A percentile compares a stretch with the other conserved stretches of the same genome.
Conservation (phyloP, 1,140 invertebrate genomes). For the Anastrepha obliqua region DNA sequence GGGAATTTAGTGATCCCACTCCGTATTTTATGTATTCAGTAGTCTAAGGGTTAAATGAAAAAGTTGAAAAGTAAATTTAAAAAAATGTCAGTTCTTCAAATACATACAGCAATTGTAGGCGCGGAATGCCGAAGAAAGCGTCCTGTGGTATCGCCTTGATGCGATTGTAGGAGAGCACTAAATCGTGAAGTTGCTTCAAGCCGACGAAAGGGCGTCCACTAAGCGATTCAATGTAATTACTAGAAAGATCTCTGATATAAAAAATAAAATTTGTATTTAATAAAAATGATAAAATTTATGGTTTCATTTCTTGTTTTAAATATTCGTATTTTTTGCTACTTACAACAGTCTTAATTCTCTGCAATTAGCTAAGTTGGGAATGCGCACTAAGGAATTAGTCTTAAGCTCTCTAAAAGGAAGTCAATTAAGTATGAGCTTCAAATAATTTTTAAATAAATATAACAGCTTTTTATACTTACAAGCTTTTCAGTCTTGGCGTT, state of each 20-base stretch:
- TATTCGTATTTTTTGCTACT: slow-evolving; percentile 76
- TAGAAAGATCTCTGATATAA: slow-evolving; percentile 86
- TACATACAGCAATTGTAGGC: slow-evolving; percentile 91
- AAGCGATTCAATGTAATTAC: slow-evolving; percentile 86
- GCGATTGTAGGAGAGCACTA: slow-evolving; percentile 89
- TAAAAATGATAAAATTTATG: not conserved
- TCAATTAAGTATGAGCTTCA: slow-evolving; percentile 34
- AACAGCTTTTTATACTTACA: slow-evolving; percentile 81
- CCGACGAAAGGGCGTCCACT: slow-evolving; percentile 82
- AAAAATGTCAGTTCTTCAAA: not conserved
- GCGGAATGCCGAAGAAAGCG: slow-evolving; percentile 86
- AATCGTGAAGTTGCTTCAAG: slow-evolving; percentile 86
- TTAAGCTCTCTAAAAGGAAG: slow-evolving; percentile 85
- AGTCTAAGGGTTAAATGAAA: not conserved
- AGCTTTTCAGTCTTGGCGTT: slow-evolving; percentile 85
- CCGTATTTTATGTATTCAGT: no score
- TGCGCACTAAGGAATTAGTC: slow-evolving; percentile 82
- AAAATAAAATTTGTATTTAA: not conserved
- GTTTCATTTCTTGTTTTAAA: not conserved
- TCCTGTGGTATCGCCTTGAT: slow-evolving; percentile 84
- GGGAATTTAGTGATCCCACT: no score
- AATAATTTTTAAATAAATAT: not conserved
- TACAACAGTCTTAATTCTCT: slow-evolving; percentile 89
- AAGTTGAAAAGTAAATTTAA: not conserved
- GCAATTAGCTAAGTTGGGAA: slow-evolving; percentile 85